Percentiles rank a stretch among this genome's conserved stretches.
Conservation (phyloP, 2,113 vertebrate genomes). For the Morone chrysops region DNA sequence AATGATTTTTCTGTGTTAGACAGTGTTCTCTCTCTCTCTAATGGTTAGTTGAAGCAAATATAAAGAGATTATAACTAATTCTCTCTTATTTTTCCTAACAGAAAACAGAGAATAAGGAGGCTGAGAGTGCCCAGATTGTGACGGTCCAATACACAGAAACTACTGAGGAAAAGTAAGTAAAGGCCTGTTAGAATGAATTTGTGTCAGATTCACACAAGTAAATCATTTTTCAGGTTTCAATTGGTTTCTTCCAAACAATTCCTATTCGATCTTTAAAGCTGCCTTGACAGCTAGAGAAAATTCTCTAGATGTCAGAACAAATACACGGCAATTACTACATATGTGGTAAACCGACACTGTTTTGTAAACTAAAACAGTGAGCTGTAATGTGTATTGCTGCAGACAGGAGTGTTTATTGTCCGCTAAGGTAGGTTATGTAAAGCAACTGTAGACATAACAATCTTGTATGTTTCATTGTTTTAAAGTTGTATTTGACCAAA, state of each 20-base stretch:
- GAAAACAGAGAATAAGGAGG: conserved; percentile 85
- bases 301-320: conserved; percentile 3
- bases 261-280: neutral
- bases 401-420: conserved; percentile 18
- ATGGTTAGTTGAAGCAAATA: conserved; percentile 12
- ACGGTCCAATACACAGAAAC: conserved; percentile 89
- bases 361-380: conserved; percentile 17
- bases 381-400: neutral
- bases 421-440: neutral
- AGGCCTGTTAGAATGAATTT: neutral
- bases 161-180: conserved; percentile 85
- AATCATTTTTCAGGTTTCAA: neutral
- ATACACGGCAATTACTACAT: neutral
- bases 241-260: neutral
- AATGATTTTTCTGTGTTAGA: conserved; percentile 4
- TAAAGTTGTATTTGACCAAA: conserved; percentile 8
- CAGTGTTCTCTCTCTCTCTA: neutral
- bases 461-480: conserved; percentile 18
- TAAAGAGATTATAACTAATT: conserved; percentile 14
- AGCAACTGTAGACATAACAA: conserved; percentile 32
- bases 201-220: neutral
- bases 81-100: conserved; percentile 61
- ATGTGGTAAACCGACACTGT: conserved; percentile 9
- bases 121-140: conserved; percentile 87
- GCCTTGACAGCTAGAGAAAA: neutral